Evolutionary conservation across 2,888 invertebrate species (phyloP), one percentile per base, ranked within the genome.

Genomic region (Microplitis manilae): DNA sequence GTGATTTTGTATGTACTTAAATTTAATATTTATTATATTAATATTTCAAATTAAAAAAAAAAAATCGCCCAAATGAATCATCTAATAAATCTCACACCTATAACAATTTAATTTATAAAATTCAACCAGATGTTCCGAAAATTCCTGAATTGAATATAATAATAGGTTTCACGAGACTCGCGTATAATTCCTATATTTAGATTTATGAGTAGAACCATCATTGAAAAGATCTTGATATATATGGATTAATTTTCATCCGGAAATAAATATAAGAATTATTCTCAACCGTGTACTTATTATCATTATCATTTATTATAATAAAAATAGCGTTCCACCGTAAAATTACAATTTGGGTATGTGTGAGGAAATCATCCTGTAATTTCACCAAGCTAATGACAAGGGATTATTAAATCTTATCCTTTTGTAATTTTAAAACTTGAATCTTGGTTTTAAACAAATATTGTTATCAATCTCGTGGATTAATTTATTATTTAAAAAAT

Each of bases 261-360:
- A 30, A 20, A 69, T 69, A 69, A 69, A 59, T 69, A 69, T 30
- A 17, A 30, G 9, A 59, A 69, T 69, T 69, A 69, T 41, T 15
- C 40, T 20, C 17, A 30, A 65, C 13, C 9, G 9, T 65, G 38
- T 65, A 20, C 50, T 50, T 50, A 50, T 50, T 65, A 65, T 30
- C 30, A 30, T 65, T 30, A 30, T 65, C 65, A 13, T 20, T 8
- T 65, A 65, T 9, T 30, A 7, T 30, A 30, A 30, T 30, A 65
- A 13, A 13, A 59, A 15, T 59, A 17, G 20, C 15, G 13, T 69
- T 69, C 17, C 20, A 20, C 20, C 59, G 50, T 59, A 30, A 30
- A 30, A 59, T 70, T 59, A 59, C 60, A 60, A 70, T 60, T 20
- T 41, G 20, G 17, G 59, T 20, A 69, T 59, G 17, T 9, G 69